These are phyloP conservation scores for human DNA, from an alignment of 2,113 vertebrate species.

Conservation along the genomic window GRCh38 chr14:96640001-96640500, in stretches of 20 bases:
- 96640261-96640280: conserved; percentile 41
- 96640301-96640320: background rate
- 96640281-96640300: conserved; percentile 2
- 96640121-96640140: background rate
- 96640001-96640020: too few species aligned
- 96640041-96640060: background rate
- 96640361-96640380: background rate
- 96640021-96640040: background rate
- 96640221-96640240: background rate
- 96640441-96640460: background rate
- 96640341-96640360: background rate
- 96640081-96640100: background rate
- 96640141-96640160: background rate
- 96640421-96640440: background rate
- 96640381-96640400: background rate
- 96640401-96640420: background rate
- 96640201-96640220: background rate
- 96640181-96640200: background rate
- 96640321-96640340: background rate
- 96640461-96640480: background rate
- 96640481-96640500: background rate
- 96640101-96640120: background rate
- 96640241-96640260: background rate
- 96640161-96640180: background rate
- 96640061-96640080: background rate